Conservation (phyloP, 2,797 vertebrate genomes). For the Anguilla pacifica region DNA sequence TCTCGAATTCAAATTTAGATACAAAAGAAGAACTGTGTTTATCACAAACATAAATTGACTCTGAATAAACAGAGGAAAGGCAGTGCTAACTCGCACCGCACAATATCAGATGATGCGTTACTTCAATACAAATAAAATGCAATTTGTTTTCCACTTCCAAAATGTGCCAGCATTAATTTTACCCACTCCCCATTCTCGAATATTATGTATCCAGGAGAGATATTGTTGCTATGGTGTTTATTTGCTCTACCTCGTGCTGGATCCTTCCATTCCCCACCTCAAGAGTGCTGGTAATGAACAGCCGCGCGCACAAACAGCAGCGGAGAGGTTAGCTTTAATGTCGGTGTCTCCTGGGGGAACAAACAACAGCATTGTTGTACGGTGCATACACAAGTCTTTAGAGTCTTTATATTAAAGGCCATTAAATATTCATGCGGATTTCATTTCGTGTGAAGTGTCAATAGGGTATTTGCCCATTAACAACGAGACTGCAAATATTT, state of each 20-base stretch:
- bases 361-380: slow-evolving; percentile 64
- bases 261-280: slow-evolving; percentile 40
- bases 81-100: slow-evolving; percentile 2
- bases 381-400: slow-evolving; percentile 57
- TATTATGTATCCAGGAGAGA: slow-evolving; percentile 31
- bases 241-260: slow-evolving; percentile 61
- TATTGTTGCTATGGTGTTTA: slow-evolving; percentile 65
- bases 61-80: slow-evolving; percentile 17
- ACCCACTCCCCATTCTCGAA: slow-evolving; percentile 28
- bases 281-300: slow-evolving; percentile 39
- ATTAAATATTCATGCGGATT: slow-evolving; percentile 78
- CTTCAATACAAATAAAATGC: slow-evolving; percentile 20
- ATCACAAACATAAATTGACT: slow-evolving; percentile 8
- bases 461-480: slow-evolving; percentile 80
- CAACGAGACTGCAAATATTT: slow-evolving; percentile 62
- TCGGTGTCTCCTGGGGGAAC: slow-evolving; percentile 78
- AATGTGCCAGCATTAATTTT: slow-evolving; percentile 32
- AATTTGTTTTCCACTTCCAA: slow-evolving; percentile 26
- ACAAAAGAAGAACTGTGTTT: background rate
- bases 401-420: slow-evolving; percentile 71
- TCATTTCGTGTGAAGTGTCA: slow-evolving; percentile 78
- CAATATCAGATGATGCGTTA: slow-evolving; percentile 18
- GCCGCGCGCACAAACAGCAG: slow-evolving; percentile 56
- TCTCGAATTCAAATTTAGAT: slow-evolving; percentile 21
- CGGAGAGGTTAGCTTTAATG: slow-evolving; percentile 72